These are phyloP conservation scores for Neomorphus geoffroyi DNA, from an alignment of 2,797 vertebrate species.

Conservation along the genomic window DNA sequence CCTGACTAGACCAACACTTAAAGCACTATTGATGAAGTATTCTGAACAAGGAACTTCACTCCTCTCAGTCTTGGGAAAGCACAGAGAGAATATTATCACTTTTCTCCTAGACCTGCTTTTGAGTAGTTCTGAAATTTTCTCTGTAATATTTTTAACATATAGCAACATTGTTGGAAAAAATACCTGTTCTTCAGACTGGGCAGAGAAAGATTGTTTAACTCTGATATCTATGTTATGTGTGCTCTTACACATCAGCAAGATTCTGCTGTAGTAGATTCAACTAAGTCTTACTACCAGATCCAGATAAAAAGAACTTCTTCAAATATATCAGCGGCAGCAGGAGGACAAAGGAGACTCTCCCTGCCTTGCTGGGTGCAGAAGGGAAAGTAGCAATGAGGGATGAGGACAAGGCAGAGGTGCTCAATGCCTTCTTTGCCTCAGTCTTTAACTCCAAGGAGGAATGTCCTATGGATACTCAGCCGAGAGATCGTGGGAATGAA, in stretches of 20 bases:
- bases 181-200: neutral
- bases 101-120: neutral
- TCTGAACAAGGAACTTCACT: neutral
- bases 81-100: conserved; percentile 10
- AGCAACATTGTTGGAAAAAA: neutral
- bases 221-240: neutral
- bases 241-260: neutral
- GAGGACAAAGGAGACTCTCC: too few species aligned
- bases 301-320: too few species aligned
- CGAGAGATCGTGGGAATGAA: too few species aligned
- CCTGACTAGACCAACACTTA: neutral
- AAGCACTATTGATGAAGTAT: neutral
- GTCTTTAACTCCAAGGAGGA: too few species aligned
- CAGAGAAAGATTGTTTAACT: neutral
- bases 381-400: too few species aligned
- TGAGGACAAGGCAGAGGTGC: too few species aligned
- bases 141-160: neutral
- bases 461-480: too few species aligned
- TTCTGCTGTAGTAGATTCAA: neutral
- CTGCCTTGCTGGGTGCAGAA: too few species aligned
- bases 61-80: neutral
- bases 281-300: neutral
- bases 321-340: too few species aligned
- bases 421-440: too few species aligned
- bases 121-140: neutral